A percentile compares a stretch with the other conserved stretches of the same genome.
These are phyloP conservation scores for Pegoplata infirma DNA, from an alignment of 2,888 invertebrate genomes.

Conservation along the genomic window DNA sequence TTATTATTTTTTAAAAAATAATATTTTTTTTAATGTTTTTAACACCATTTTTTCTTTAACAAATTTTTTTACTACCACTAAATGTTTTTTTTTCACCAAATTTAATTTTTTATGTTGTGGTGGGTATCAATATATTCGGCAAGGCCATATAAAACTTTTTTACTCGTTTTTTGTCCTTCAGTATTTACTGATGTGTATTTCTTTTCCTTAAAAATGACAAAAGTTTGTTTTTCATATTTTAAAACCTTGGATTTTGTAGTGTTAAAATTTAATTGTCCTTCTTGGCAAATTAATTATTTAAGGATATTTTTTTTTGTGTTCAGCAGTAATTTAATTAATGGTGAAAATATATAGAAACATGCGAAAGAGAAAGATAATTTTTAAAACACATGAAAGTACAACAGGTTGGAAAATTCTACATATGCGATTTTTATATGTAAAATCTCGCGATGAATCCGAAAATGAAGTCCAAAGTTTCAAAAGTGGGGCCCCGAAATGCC, in stretches of 20 bases:
- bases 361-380: neutral
- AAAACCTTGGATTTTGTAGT: slow-evolving; percentile 4
- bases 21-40: too few species aligned
- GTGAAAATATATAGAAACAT: neutral
- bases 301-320: neutral
- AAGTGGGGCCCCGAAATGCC: too few species aligned
- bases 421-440: too few species aligned
- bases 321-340: neutral
- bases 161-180: neutral
- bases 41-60: too few species aligned
- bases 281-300: slow-evolving; percentile 16
- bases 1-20: too few species aligned
- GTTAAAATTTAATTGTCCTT: neutral
- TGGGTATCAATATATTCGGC: too few species aligned
- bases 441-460: too few species aligned
- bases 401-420: too few species aligned
- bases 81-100: too few species aligned
- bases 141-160: too few species aligned
- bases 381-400: neutral
- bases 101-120: too few species aligned
- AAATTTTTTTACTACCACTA: neutral
- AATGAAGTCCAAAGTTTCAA: too few species aligned
- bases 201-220: neutral
- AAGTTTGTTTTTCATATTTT: neutral
- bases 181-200: neutral